Evolutionary conservation across 2,113 vertebrate species (phyloP).

Genomic region (Plectropomus leopardus): DNA sequence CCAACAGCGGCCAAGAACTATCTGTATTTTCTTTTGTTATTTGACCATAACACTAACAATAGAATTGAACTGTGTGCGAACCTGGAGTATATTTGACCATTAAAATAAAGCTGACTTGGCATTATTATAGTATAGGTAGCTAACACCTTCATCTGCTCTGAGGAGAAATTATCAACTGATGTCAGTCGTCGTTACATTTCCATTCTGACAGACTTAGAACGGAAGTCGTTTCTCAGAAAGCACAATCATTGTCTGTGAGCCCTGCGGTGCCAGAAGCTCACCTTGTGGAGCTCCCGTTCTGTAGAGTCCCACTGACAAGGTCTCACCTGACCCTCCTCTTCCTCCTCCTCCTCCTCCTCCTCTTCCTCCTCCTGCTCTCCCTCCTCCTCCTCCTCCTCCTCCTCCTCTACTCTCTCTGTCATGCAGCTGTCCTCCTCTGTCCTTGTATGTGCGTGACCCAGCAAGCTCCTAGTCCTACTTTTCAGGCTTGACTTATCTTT

Average conservation of each 20-base stretch:
- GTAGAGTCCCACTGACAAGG: conserved; percentile 58
- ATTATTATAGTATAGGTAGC: conserved; percentile 43
- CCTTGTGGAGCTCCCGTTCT: conserved; percentile 82
- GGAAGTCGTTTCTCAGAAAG: not conserved
- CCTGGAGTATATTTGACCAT: conserved; percentile 24
- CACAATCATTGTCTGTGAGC: conserved; percentile 70
- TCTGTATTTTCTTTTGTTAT: conserved; percentile 15
- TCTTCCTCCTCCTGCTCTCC: conserved; percentile 30
- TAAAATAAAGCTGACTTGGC: conserved; percentile 63
- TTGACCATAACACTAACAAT: not conserved
- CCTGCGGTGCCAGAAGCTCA: conserved; percentile 62
- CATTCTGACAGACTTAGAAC: not conserved
- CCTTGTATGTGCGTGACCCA: conserved; percentile 59
- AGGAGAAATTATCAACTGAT: conserved; percentile 36
- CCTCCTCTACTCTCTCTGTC: conserved; percentile 42
- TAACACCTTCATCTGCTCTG: conserved; percentile 40
- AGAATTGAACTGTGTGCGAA: conserved; percentile 26
- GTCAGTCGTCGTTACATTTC: conserved; percentile 45
- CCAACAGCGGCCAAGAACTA: conserved; percentile 14
- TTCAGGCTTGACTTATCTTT: conserved; percentile 72
- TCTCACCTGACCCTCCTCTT: conserved; percentile 74
- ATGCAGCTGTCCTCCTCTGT: conserved; percentile 82
- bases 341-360: conserved; percentile 85
- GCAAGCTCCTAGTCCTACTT: conserved; percentile 71
- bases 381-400: conserved; percentile 44